A percentile compares a stretch with the other conserved stretches of the same genome.
phyloP scores from a whole-genome alignment of 2,888 invertebrate species.

The Laothoe populi region DNA sequence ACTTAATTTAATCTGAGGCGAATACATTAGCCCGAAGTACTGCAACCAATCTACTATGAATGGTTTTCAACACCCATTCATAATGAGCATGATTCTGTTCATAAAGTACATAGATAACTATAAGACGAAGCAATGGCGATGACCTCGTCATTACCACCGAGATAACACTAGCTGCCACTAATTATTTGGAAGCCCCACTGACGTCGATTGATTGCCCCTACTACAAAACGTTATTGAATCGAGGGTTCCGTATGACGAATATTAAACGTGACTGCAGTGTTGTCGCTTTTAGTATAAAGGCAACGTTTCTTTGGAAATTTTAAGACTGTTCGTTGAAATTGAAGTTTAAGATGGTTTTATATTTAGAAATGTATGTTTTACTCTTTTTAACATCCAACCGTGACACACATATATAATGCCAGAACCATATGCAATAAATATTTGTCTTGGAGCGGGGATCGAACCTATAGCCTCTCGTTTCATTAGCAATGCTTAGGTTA shows the following conservation, averaged over 20 bases:
- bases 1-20: too few relatives aligned
- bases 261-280: not conserved
- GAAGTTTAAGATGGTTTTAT: too few relatives aligned
- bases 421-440: too few relatives aligned
- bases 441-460: too few relatives aligned
- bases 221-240: not conserved
- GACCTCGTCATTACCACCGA: slow-evolving; percentile 13
- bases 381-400: too few relatives aligned
- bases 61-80: not conserved
- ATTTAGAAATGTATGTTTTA: too few relatives aligned
- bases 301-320: too few relatives aligned
- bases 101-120: not conserved
- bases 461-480: too few relatives aligned
- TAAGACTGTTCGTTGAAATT: not conserved
- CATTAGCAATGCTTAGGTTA: too few relatives aligned
- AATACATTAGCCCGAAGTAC: not conserved
- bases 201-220: slow-evolving; percentile 7
- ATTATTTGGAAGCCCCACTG: slow-evolving; percentile 17
- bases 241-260: not conserved
- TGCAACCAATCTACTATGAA: not conserved
- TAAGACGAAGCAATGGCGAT: slow-evolving; percentile 1
- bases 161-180: slow-evolving; percentile 24
- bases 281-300: not conserved
- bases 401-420: too few relatives aligned
- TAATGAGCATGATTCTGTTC: not conserved